Base-by-base conservation (phyloP, 2,888 invertebrate genomes). In the Fragum sueziense region DNA sequence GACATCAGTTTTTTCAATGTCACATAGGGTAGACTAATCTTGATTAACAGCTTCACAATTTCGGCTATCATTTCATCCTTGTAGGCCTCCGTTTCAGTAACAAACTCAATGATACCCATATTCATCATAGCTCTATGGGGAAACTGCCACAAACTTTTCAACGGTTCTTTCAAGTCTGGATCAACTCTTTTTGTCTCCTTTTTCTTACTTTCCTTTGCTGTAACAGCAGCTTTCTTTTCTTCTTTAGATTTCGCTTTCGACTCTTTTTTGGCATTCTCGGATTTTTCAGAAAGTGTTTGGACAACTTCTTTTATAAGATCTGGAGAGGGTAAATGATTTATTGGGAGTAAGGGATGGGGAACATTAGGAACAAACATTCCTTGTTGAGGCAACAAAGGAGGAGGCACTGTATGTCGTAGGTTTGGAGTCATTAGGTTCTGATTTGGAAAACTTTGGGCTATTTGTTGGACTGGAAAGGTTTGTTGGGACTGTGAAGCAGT, bases 51-150 rank as follows among this genome's bases (percentile, higher is more conserved):
- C 62, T 61, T 75, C 22, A 84, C 70, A 31, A 84, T 76, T 52
- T 84, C 83, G 33, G 83, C 80, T 25, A 84, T 71, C 29, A 84
- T 69, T 65, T 84, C 83, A 47, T 84, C 83, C 33, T 80, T 80
- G 27, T 80, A 84, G 14, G 83, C 78, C 65, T 74, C 78, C 9
- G 80, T 84, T 65, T 84, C 83, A 9, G 78, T 76, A 3, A 76
- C 76, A 76, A 84, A 84, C 17, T 78, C 78, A 27, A 76, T 76
- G 14, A 78, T 65, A 41, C 73, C 61, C 83, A 84, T 78, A 62
- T 78, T 70, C 0, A 80, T 34, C 9, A 78, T 47, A 57, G 70
- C 57, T 51, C 73, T 80, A 65, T 84, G 80, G 29, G 83, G 83
- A 71, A 84, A 84, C 41, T 70, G 75, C 83, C 83, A 84, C 34